These are phyloP conservation scores for Agonopterix alstromeriana DNA, from an alignment of 2,888 invertebrate genomes.

Conservation along the genomic window DNA sequence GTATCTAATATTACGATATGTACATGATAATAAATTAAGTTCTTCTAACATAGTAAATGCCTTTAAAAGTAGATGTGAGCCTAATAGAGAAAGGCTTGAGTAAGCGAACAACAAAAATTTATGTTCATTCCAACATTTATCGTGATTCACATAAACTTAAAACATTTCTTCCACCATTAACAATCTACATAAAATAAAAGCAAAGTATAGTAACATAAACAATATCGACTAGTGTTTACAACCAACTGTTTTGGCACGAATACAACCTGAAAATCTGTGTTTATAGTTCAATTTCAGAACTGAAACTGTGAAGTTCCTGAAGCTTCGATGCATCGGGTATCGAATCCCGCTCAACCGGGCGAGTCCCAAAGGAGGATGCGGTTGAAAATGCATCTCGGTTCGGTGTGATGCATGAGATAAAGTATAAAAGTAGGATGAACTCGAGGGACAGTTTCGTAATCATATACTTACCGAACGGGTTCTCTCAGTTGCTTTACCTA, in stretches of 20 bases:
- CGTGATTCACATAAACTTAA: background rate
- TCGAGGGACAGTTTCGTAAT: conserved; percentile 48
- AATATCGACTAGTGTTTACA: background rate
- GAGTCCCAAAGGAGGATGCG: conserved; percentile 31
- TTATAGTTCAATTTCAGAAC: conserved; percentile 20
- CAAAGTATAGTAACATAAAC: too few species aligned
- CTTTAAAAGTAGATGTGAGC: too few species aligned
- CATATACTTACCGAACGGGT: conserved; percentile 31
- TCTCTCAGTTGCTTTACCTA: too few species aligned
- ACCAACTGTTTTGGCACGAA: conserved; percentile 7
- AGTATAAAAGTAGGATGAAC: conserved; percentile 48
- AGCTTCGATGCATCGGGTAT: conserved; percentile 23
- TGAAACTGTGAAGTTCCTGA: conserved; percentile 12
- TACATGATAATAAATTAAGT: too few species aligned
- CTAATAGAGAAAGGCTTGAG: too few species aligned
- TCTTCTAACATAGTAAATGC: too few species aligned
- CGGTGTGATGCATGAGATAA: conserved; percentile 53
- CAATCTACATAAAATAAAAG: background rate
- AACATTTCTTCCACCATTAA: background rate
- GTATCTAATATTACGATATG: too few species aligned
- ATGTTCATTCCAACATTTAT: too few species aligned
- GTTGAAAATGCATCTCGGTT: conserved; percentile 48
- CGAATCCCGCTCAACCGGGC: conserved; percentile 24
- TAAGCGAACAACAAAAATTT: too few species aligned
- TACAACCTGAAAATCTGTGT: conserved; percentile 10